Evolutionary conservation across 2,888 invertebrate species (phyloP).

Genomic region (Drosophila falleni): DNA sequence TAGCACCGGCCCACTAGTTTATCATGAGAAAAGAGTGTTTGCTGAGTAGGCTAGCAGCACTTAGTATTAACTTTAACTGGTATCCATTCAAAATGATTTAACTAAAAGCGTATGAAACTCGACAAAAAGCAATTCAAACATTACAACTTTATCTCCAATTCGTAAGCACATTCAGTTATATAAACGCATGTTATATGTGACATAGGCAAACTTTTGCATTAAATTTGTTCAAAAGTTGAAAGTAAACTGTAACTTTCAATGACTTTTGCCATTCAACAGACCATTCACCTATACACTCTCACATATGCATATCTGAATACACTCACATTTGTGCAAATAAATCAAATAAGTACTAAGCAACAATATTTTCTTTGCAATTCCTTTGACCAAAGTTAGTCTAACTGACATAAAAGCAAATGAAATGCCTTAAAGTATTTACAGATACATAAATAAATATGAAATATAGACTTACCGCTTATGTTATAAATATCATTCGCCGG

Average conservation of each 20-base stretch:
- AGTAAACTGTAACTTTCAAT: slow-evolving; percentile 67
- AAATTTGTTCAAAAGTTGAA: slow-evolving; percentile 61
- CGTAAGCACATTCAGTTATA: slow-evolving; percentile 26
- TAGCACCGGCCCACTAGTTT: no score
- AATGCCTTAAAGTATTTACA: slow-evolving; percentile 27
- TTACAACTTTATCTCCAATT: slow-evolving; percentile 47
- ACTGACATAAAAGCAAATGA: slow-evolving; percentile 23
- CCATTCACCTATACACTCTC: slow-evolving; percentile 55
- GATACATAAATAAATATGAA: slow-evolving; percentile 8
- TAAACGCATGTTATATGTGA: slow-evolving; percentile 52
- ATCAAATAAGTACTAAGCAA: slow-evolving; percentile 48
- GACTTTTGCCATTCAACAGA: slow-evolving; percentile 68
- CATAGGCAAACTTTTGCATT: slow-evolving; percentile 60
- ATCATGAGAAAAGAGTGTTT: slow-evolving; percentile 1
- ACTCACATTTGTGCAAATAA: slow-evolving; percentile 30
- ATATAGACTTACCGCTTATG: neutral
- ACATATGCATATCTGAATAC: neutral
- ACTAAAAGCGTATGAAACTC: slow-evolving; percentile 45
- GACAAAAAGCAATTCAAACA: slow-evolving; percentile 37
- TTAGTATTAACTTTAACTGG: slow-evolving; percentile 25
- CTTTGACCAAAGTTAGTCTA: slow-evolving; percentile 51
- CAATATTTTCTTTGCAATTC: slow-evolving; percentile 30
- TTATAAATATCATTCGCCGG: neutral
- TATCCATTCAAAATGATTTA: slow-evolving; percentile 32
- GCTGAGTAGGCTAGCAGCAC: slow-evolving; percentile 20